A percentile compares a stretch with the other conserved stretches of the same genome.
These are phyloP conservation scores for Dasypus novemcinctus DNA, from an alignment of 2,113 vertebrate genomes.

Conservation along the genomic window DNA sequence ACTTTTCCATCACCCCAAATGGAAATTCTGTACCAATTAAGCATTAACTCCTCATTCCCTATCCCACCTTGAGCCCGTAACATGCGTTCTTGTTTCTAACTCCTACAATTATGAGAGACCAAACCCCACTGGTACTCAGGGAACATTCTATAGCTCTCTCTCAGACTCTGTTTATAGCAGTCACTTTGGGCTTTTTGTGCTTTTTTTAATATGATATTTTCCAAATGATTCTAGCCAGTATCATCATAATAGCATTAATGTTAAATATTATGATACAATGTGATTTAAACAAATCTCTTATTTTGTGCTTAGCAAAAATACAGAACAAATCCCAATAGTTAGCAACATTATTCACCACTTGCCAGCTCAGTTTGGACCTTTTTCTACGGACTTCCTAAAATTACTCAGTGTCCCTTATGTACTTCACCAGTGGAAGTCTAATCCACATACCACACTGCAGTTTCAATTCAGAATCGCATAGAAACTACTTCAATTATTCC, in stretches of 20 bases:
- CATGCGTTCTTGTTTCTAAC: too few relatives aligned
- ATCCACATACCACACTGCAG: neutral
- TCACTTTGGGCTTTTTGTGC: neutral
- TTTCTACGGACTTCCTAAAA: neutral
- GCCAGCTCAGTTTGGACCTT: neutral
- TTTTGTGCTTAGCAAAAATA: neutral
- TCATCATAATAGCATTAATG: conserved; percentile 82
- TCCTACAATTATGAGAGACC: neutral
- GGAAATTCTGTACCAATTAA: too few relatives aligned
- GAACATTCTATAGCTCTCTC: neutral
- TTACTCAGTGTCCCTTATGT: neutral
- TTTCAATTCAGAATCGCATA: neutral
- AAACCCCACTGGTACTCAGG: neutral
- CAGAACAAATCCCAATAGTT: conserved; percentile 34
- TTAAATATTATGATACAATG: conserved; percentile 80
- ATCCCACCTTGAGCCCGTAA: too few relatives aligned
- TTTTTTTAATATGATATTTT: conserved; percentile 75
- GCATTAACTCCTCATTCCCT: too few relatives aligned
- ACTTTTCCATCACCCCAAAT: too few relatives aligned
- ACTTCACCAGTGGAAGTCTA: neutral
- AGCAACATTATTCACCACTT: neutral
- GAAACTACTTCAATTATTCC: neutral
- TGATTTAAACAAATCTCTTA: conserved; percentile 63
- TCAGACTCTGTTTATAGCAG: neutral
- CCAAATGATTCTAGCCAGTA: conserved; percentile 80